Conservation (phyloP, 2,797 vertebrate species). For the Galaxias olidus region DNA sequence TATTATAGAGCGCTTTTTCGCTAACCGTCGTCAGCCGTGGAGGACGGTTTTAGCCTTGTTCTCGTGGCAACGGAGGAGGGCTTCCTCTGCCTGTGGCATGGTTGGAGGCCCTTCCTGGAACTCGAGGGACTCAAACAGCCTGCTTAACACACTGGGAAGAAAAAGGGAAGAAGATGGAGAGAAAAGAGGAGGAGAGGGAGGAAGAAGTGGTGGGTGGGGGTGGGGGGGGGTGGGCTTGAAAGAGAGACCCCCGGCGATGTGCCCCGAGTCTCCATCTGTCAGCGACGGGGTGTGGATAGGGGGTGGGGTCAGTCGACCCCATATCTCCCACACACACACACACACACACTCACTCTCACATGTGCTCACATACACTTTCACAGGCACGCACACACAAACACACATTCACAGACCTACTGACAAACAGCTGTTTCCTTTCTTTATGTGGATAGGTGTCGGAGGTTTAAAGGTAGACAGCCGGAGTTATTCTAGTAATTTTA, state of each 20-base stretch:
- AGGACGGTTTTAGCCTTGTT: too few relatives aligned
- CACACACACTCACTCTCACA: slow-evolving; percentile 39
- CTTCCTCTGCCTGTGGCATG: too few relatives aligned
- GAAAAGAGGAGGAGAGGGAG: not conserved
- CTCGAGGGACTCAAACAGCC: too few relatives aligned
- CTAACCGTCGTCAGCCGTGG: too few relatives aligned
- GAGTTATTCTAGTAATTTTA: not conserved
- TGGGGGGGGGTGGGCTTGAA: not conserved
- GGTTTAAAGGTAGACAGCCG: slow-evolving; percentile 39
- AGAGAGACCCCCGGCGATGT: not conserved
- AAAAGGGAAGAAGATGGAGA: not conserved
- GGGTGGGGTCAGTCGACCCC: not conserved
- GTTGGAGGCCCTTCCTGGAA: too few relatives aligned
- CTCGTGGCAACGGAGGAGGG: too few relatives aligned
- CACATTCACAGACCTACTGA: not conserved
- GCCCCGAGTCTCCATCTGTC: slow-evolving; percentile 15
- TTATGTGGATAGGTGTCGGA: slow-evolving; percentile 16
- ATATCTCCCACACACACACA: not conserved
- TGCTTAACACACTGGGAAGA: too few relatives aligned
- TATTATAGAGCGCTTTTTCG: too few relatives aligned
- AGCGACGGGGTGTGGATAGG: not conserved
- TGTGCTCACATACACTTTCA: too few relatives aligned
- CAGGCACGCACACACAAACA: not conserved
- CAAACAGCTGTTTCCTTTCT: too few relatives aligned
- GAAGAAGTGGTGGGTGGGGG: too few relatives aligned